A percentile compares a stretch with the other conserved stretches of the same genome.
phyloP scores from a whole-genome alignment of 2,113 vertebrate species.

The Penelope pileata region DNA sequence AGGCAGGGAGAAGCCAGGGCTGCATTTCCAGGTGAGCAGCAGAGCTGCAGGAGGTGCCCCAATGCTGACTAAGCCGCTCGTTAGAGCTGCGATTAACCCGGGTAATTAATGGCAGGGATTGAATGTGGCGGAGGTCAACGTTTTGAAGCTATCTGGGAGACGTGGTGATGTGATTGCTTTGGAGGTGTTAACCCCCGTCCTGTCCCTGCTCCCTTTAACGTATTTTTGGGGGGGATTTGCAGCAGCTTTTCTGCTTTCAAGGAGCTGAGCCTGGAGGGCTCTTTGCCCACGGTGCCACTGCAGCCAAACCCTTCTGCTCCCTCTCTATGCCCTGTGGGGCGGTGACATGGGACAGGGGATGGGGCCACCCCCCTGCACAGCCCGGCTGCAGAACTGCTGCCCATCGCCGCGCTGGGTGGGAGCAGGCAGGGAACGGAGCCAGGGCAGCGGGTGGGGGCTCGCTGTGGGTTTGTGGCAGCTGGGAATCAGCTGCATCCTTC shows the following conservation, averaged over 20 bases:
- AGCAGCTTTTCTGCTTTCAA: too few species aligned
- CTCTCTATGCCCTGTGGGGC: rapidly evolving
- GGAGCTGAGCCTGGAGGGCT: neutral
- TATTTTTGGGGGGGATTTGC: neutral
- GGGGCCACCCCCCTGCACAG: neutral
- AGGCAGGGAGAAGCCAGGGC: neutral
- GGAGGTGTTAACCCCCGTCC: neutral
- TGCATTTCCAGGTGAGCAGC: neutral
- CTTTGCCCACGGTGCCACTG: rapidly evolving
- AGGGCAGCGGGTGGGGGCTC: neutral
- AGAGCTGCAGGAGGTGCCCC: neutral
- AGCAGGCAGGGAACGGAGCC: neutral
- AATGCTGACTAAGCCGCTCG: neutral
- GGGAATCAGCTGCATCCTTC: neutral
- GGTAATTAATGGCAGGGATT: neutral
- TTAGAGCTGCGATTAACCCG: neutral
- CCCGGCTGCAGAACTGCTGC: neutral
- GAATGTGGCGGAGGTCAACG: neutral
- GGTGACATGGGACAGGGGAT: rapidly evolving
- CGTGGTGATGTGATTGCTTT: neutral
- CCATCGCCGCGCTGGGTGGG: neutral
- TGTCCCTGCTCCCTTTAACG: neutral
- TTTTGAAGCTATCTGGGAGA: neutral
- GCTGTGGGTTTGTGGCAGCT: neutral
- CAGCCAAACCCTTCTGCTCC: neutral